Evolutionary conservation across 2,797 vertebrate genomes (phyloP), one percentile per base, ranked within the genome.

Genomic region (Cheirogaleus major): DNA sequence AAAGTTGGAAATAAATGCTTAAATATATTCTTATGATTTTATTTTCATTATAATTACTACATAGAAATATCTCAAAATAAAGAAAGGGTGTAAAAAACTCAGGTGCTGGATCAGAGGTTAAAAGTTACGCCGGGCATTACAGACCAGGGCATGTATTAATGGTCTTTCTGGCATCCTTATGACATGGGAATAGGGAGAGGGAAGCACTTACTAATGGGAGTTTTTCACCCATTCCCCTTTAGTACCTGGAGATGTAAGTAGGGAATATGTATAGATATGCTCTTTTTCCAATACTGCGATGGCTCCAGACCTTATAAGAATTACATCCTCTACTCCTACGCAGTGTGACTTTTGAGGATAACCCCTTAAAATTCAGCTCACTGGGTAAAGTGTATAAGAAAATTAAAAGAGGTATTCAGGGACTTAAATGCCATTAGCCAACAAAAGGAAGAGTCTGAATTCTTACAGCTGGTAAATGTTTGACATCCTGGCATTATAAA

Each of bases 401-500:
- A 93, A 78, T 79, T 50, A 57, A 73, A 90, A 72, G n/a, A 59
- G 41, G 85, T 72, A 90, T 32, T 63, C 59, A 67, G 32, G 57
- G n/a, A 95, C 50, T 69, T 7, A 35, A 63, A 43, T 7, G 32
- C 72, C 52, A 10, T 20, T 15, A 57, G 86, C 25, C 1, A 0
- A 81, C 97, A 92, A 94, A 91, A 95, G 95, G 91, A 93, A 59
- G 18, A 93, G 95, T 88, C 75, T 93, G 95, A 94, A 95, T 87
- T 61, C 65, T 89, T 63, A 73, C 41, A 89, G 84, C 82, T 90
- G n/a, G 96, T 97, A 96, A 98, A 98, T 95, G 89, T 98, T 98
- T 98, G 98, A 97, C 35, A 86, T 96, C 83, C 97, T 96, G 89
- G 87, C 93, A 75, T 96, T 97, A 95, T 96, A 97, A 80, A 63